Evolutionary conservation across 1,140 invertebrate genomes (phyloP).

Genomic region (Hyphantria cunea): DNA sequence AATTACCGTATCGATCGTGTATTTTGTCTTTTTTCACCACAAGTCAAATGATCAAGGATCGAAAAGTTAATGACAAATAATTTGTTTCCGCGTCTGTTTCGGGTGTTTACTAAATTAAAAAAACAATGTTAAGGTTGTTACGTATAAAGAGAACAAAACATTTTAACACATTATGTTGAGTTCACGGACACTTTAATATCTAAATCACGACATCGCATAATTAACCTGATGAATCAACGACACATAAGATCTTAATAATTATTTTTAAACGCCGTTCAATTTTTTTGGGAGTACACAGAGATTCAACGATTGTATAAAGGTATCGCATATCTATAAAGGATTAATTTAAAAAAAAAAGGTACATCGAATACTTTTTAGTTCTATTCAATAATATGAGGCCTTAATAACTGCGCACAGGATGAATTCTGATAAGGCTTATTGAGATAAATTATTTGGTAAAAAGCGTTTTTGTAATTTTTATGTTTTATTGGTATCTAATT

Average conservation of each 20-base stretch:
- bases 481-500: too few relatives aligned
- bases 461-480: too few relatives aligned
- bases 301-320: neutral
- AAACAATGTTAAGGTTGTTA: conserved; percentile 24
- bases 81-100: conserved; percentile 39
- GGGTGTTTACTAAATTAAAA: conserved; percentile 29
- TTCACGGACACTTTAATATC: conserved; percentile 47
- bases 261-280: conserved; percentile 16
- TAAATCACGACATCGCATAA: conserved; percentile 51
- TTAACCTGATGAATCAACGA: conserved; percentile 37
- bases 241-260: conserved; percentile 19
- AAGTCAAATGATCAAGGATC: conserved; percentile 15
- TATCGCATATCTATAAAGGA: too few relatives aligned
- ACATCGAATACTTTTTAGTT: too few relatives aligned
- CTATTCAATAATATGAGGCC: too few relatives aligned
- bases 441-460: too few relatives aligned
- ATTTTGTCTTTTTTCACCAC: conserved; percentile 4
- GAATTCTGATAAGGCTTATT: too few relatives aligned
- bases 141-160: conserved; percentile 10
- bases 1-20: neutral
- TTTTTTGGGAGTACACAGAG: conserved; percentile 4
- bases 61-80: conserved; percentile 30
- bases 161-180: conserved; percentile 30
- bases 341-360: too few relatives aligned
- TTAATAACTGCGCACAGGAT: too few relatives aligned